Base-by-base conservation (phyloP, 2,888 invertebrate genomes). In the Acleris emargana region DNA sequence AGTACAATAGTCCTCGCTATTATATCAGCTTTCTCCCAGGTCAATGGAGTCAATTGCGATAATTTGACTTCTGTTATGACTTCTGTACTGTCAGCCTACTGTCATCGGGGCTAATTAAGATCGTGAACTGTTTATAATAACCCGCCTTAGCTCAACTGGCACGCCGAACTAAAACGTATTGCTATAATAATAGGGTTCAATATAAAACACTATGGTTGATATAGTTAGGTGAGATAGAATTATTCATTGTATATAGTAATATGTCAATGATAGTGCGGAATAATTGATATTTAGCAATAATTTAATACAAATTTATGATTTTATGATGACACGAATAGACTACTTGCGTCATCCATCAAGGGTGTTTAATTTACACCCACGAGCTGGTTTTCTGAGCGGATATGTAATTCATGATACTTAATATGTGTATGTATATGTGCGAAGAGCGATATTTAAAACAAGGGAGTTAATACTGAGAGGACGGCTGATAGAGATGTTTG, bases 21-120 rank as follows among this genome's bases (percentile, higher is more conserved):
- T 43, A n/a, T 43, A 45, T n/a, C 17, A 45, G 7, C 54, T 54
- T 54, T 54, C 54, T 54, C 54, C 16, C 20, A 42, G 54, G 54
- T 54, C 54, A 54, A 16, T 20, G 18, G n/a, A 16, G 9, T 42
- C 54, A 54, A 42, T 42, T 54, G 54, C 7, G 20, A 54, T 54
- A 54, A 42, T 54, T 54, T 54, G 22, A 16, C 54, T 18, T 54
- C 9, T 20, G 53, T 54, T 53, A 18, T 42, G 54, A 54, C n/a
- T n/a, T 3, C 20, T 42, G n/a, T n/a, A 3, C 20, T 42, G 54
- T 18, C 53, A 32, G 4, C 28, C 17, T 45, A 17, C 32, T 43
- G 54, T 42, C 54, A 42, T 13, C 42, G 38, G 52, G 6, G 13
- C 38, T 42, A 54, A 54, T 54, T 20, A 54, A 22, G 54, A 42